These are phyloP conservation scores for Litocranius walleri DNA, from an alignment of 2,113 vertebrate species.

Conservation along the genomic window DNA sequence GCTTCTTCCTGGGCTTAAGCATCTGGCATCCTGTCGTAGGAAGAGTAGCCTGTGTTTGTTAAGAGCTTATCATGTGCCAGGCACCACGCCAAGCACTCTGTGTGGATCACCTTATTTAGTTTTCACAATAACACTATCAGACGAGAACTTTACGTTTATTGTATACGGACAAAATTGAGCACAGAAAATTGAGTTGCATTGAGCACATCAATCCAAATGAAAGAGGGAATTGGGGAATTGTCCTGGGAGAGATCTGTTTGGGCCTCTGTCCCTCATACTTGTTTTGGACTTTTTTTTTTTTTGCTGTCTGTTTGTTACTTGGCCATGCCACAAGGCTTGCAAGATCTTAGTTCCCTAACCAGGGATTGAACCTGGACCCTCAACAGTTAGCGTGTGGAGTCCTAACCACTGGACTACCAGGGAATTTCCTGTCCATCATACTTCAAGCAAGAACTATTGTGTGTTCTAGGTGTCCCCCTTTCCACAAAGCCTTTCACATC, in stretches of 20 bases:
- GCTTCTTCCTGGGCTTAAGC: background rate
- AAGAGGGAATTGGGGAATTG: background rate
- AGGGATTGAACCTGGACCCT: background rate
- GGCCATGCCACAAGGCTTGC: background rate
- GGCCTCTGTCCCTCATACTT: background rate
- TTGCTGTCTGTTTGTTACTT: background rate
- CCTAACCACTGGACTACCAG: background rate
- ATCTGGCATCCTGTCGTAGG: background rate
- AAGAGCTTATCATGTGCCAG: background rate
- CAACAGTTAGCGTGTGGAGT: background rate
- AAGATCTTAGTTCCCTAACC: background rate
- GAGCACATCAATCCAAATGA: rapidly evolving
- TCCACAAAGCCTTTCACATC: background rate
- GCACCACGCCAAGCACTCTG: background rate
- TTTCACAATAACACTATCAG: background rate
- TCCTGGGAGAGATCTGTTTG: background rate
- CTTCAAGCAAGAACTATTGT: background rate
- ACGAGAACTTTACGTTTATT: background rate
- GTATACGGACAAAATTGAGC: background rate
- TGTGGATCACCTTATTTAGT: background rate
- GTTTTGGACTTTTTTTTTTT: background rate
- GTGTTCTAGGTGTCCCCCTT: rapidly evolving
- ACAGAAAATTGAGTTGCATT: background rate
- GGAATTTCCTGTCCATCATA: background rate
- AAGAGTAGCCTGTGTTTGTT: background rate